Percentiles rank a stretch among this genome's conserved stretches.
Conservation (phyloP, 2,888 invertebrate species). For the Pachliopta kotzebuea region DNA sequence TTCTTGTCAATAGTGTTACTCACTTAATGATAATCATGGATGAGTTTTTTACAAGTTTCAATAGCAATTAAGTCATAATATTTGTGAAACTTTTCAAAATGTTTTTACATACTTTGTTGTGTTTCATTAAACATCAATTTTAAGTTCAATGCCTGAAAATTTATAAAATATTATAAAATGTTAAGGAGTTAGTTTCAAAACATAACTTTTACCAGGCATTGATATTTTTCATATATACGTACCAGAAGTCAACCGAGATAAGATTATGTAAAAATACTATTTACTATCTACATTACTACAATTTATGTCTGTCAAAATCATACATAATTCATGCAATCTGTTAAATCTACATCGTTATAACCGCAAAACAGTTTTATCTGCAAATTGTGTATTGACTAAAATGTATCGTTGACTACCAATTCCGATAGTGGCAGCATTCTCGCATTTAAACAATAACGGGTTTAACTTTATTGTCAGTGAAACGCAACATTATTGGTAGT, state of each 20-base stretch:
- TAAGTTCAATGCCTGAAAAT: too few species aligned
- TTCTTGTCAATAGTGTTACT: not conserved
- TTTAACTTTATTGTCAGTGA: constrained; percentile 22
- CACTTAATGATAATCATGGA: not conserved
- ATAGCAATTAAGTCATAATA: not conserved
- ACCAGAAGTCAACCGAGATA: too few species aligned
- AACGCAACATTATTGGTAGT: constrained; percentile 13
- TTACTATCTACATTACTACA: not conserved
- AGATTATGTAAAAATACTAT: too few species aligned
- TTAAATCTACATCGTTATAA: constrained; percentile 7
- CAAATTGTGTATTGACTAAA: constrained; percentile 20
- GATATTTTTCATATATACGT: too few species aligned
- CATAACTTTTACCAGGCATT: too few species aligned
- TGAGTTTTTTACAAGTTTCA: not conserved
- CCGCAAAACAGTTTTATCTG: constrained; percentile 12
- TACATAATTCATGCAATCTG: constrained; percentile 3
- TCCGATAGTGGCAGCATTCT: constrained; percentile 23
- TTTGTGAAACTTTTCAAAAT: not conserved
- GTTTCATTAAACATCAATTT: too few species aligned
- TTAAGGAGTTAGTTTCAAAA: too few species aligned
- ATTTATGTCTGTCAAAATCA: not conserved
- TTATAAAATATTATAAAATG: too few species aligned
- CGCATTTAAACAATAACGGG: constrained; percentile 23
- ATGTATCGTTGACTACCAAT: constrained; percentile 21
- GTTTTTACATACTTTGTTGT: not conserved